A percentile compares a stretch with the other conserved stretches of the same genome.
Conservation (phyloP, 2,888 invertebrate genomes). For the Lasius fuliginosus region DNA sequence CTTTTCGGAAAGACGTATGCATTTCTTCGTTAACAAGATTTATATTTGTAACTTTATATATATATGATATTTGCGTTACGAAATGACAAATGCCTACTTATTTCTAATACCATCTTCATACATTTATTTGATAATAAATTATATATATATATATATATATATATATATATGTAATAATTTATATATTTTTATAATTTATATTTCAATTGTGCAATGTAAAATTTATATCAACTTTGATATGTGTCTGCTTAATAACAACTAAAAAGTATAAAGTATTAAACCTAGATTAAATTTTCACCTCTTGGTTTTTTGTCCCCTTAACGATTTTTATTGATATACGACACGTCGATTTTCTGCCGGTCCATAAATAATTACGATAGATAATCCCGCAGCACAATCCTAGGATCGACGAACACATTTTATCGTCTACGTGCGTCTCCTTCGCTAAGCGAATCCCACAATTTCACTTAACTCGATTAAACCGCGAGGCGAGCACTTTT, state of each 20-base stretch:
- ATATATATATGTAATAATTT: background rate
- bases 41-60: background rate
- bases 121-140: background rate
- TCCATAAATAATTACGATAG: constrained; percentile 56
- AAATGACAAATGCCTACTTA: background rate
- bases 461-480: constrained; percentile 78
- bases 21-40: background rate
- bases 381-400: constrained; percentile 55
- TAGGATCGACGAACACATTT: constrained; percentile 51
- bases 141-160: background rate
- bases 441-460: constrained; percentile 67
- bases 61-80: background rate
- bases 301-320: constrained; percentile 12
- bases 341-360: constrained; percentile 46
- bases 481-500: constrained; percentile 68
- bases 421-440: constrained; percentile 44
- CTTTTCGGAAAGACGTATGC: constrained; percentile 1
- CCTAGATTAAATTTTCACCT: constrained; percentile 19
- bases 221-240: constrained; percentile 20
- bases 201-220: background rate
- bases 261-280: background rate
- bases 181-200: background rate
- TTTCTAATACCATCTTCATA: background rate
- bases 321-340: constrained; percentile 39
- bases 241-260: background rate